Conservation (phyloP, 64 coral and sea anemone species). For the Montipora sp. region DNA sequence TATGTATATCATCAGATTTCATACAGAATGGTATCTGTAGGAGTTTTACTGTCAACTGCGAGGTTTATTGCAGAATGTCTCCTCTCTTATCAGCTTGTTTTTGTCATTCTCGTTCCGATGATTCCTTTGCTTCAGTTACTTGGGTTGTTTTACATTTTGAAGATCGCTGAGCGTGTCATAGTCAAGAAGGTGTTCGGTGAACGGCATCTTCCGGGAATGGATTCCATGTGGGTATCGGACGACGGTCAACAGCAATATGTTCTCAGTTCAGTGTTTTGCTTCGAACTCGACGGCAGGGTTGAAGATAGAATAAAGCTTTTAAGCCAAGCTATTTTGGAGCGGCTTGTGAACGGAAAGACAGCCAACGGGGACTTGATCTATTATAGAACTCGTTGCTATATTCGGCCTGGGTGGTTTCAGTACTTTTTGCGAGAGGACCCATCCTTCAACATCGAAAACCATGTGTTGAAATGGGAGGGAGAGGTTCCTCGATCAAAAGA, state of each 20-base stretch:
- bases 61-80: conserved; percentile 69
- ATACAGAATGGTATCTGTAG: too few relatives aligned
- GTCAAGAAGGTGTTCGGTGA: conserved; percentile 2
- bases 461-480: conserved; percentile 84
- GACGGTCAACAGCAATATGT: conserved; percentile 51
- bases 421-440: conserved; percentile 87
- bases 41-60: background rate
- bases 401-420: conserved; percentile 84
- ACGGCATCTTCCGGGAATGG: conserved; percentile 58
- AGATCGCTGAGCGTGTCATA: conserved; percentile 56
- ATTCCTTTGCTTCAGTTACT: conserved; percentile 40
- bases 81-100: background rate
- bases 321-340: conserved; percentile 39
- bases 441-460: conserved; percentile 81
- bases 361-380: conserved; percentile 55
- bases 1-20: too few relatives aligned
- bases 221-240: conserved; percentile 77
- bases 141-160: conserved; percentile 61
- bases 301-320: conserved; percentile 52
- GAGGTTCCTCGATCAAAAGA: conserved; percentile 68
- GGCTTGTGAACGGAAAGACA: conserved; percentile 60
- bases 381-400: conserved; percentile 54
- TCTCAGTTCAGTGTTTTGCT: conserved; percentile 51
- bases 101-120: background rate
- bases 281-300: background rate